A percentile compares a stretch with the other conserved stretches of the same genome.
These are phyloP conservation scores for Mormyrus lacerda DNA, from an alignment of 2,113 vertebrate species.

Conservation along the genomic window DNA sequence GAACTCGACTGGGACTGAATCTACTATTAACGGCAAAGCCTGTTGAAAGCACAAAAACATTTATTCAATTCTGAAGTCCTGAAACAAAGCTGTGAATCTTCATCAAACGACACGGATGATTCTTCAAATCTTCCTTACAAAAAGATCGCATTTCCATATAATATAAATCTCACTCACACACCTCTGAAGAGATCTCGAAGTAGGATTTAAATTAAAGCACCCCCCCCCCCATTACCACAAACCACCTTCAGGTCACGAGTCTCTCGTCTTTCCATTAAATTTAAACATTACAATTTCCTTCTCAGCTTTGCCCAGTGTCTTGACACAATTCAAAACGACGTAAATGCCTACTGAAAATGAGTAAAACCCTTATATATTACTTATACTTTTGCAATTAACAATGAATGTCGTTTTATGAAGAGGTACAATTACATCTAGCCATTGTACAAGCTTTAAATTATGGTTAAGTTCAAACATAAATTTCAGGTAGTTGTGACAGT, in stretches of 20 bases:
- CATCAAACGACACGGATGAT: not conserved
- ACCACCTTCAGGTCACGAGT: not conserved
- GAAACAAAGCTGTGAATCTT: not conserved
- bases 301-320: not conserved
- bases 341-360: not conserved
- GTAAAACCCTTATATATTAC: not conserved
- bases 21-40: not conserved
- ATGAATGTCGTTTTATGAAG: not conserved
- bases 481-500: not conserved
- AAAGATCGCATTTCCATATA: too few relatives aligned
- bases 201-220: not conserved
- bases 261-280: not conserved
- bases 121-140: not conserved
- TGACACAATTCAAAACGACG: not conserved
- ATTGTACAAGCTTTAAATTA: not conserved
- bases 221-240: not conserved
- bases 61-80: not conserved
- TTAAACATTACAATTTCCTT: not conserved
- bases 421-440: not conserved
- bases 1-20: not conserved
- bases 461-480: not conserved
- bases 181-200: not conserved
- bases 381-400: not conserved
- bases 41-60: not conserved
- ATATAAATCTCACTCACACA: too few relatives aligned